Base-by-base conservation (phyloP, 2,113 vertebrate species). In the Psittacus erithacus region DNA sequence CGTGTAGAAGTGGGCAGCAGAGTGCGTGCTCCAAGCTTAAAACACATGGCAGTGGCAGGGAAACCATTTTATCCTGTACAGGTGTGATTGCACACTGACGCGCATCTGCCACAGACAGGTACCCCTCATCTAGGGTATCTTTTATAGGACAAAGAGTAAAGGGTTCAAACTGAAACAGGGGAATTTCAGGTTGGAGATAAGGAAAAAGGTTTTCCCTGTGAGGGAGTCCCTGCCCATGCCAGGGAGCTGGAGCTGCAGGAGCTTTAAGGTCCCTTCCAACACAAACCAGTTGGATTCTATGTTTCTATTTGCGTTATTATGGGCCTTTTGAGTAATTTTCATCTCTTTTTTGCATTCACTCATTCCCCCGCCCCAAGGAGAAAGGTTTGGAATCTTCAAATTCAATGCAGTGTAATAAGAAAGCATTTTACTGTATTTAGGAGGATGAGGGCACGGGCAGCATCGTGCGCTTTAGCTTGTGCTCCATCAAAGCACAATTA, bases 31-130 rank as follows among this genome's bases (percentile, higher is more conserved):
- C 95, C 55, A 85, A 76, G 71, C 93, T 59, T 60, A 44, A 92
- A 97, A 92, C 73, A n/a, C 10, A 3, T 5, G 2, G 25, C 35
- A 52, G 13, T 3, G 10, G 11, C 19, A 15, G 27, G 23, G 55
- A 41, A 62, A 80, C 18, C 28, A 1, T 46, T 44, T 44, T 25
- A n/a, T 77, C 22, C 75, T 14, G 11, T 28, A 3, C 13, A 10
- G 65, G 4, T 31, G 31, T 31, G 47, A 52, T 41, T 0, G 0
- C 50, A 41, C 33, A 19, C 23, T 16, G 2, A 4, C 6, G 29
- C 29, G 29, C 29, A 5, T 50, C 6, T 43, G 31, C 20, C 33
- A 25, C 55, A 44, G 28, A 12, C 20, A n/a, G 2, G 17, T 78
- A n/a, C 16, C 31, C 57, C 75, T 68, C 17, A 31, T 18, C 57